A percentile compares a stretch with the other conserved stretches of the same genome.
These are phyloP conservation scores for Polyploca ridens DNA, from an alignment of 2,888 invertebrate species.

Conservation along the genomic window DNA sequence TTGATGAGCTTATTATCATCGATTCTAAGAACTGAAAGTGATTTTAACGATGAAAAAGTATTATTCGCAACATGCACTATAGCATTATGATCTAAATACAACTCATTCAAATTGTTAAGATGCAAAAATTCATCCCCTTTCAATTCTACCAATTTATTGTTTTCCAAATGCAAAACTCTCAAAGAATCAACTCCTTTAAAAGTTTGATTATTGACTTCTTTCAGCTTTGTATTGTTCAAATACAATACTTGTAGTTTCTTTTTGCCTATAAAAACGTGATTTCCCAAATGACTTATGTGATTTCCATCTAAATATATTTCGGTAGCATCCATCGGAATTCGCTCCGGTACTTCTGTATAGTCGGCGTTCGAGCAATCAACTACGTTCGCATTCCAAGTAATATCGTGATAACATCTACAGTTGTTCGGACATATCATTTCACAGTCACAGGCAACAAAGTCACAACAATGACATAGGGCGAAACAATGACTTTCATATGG, in stretches of 20 bases:
- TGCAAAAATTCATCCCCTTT: constrained; percentile 92
- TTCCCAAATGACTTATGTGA: constrained; percentile 89
- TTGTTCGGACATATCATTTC: constrained; percentile 95
- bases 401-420: constrained; percentile 94
- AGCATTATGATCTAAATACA: constrained; percentile 92
- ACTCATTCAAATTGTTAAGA: constrained; percentile 88
- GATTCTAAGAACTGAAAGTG: constrained; percentile 88
- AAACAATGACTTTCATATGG: constrained; percentile 93
- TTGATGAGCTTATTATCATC: constrained; percentile 91
- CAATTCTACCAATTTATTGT: constrained; percentile 89
- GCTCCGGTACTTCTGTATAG: constrained; percentile 89
- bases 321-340: constrained; percentile 95
- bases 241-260: constrained; percentile 91
- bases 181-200: constrained; percentile 91
- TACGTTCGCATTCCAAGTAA: constrained; percentile 93
- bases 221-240: constrained; percentile 90
- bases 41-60: constrained; percentile 90
- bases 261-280: constrained; percentile 94
- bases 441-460: constrained; percentile 95
- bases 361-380: constrained; percentile 92
- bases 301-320: constrained; percentile 95
- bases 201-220: constrained; percentile 90
- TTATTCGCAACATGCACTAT: constrained; percentile 90
- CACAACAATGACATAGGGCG: constrained; percentile 95
- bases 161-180: constrained; percentile 90